Conservation (phyloP, 2,888 invertebrate genomes). For the Ryuthela nishihirai region DNA sequence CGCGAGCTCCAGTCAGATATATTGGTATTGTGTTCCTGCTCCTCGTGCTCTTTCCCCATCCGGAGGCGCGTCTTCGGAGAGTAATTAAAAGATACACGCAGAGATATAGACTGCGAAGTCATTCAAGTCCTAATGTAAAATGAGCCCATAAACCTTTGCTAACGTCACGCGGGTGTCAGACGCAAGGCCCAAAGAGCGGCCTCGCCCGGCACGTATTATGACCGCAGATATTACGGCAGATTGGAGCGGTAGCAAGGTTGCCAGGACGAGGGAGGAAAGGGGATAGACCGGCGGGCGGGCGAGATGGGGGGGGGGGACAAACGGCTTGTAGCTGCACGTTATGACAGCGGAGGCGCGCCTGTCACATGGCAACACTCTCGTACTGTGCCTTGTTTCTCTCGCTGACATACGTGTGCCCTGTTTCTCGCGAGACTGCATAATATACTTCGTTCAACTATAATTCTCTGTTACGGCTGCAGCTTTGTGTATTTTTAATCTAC, state of each 20-base stretch:
- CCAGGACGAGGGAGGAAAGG: not conserved
- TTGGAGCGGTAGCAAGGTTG: not conserved
- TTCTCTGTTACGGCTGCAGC: too few relatives aligned
- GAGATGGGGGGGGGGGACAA: not conserved
- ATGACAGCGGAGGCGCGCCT: too few relatives aligned
- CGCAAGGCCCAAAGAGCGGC: too few relatives aligned
- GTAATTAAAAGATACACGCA: slow-evolving; percentile 36
- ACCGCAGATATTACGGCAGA: not conserved
- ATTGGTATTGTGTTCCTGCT: slow-evolving; percentile 31
- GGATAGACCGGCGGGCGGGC: not conserved
- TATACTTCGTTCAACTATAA: too few relatives aligned
- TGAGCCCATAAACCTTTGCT: slow-evolving; percentile 19
- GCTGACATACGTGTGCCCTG: too few relatives aligned
- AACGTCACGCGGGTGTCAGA: slow-evolving; percentile 25
- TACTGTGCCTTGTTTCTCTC: too few relatives aligned
- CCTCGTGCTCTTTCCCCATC: too few relatives aligned
- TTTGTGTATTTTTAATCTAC: too few relatives aligned
- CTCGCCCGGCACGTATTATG: slow-evolving; percentile 15
- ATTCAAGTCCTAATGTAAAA: slow-evolving; percentile 34
- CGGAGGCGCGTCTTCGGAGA: slow-evolving; percentile 30
- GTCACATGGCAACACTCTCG: too few relatives aligned
- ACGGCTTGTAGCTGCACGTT: too few relatives aligned
- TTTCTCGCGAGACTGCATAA: too few relatives aligned
- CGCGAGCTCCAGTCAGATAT: slow-evolving; percentile 29
- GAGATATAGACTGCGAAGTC: slow-evolving; percentile 25